These are phyloP conservation scores for Eucidaris tribuloides DNA, from an alignment of 35 echinoderm and acorn worm genomes.

Conservation along the genomic window DNA sequence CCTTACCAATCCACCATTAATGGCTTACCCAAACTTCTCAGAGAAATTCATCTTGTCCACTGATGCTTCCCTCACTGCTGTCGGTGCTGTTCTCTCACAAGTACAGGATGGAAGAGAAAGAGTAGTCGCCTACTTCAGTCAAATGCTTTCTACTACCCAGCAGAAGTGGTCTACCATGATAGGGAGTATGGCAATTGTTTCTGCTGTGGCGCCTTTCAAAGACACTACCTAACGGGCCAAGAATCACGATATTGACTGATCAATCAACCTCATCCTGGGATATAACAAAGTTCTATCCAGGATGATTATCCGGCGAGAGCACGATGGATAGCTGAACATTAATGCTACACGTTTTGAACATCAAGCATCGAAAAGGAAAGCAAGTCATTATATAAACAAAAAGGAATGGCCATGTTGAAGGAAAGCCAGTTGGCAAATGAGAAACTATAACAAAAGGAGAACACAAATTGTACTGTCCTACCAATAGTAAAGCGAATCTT, in stretches of 20 bases:
- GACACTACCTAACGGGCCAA: conserved; percentile 6
- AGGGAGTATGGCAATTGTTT: conserved; percentile 53
- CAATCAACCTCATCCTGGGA: conserved; percentile 1
- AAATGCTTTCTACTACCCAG: conserved; percentile 24
- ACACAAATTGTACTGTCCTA: too few species aligned
- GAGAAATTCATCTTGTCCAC: conserved; percentile 40
- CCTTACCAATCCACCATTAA: neutral
- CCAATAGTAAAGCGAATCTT: too few species aligned
- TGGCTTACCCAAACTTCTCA: conserved; percentile 39
- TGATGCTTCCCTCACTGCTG: conserved; percentile 43
- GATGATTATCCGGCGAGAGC: conserved; percentile 25
- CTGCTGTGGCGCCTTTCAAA: conserved; percentile 19
- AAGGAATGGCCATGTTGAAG: too few species aligned
- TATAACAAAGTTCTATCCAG: neutral
- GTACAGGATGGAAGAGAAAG: conserved; percentile 51
- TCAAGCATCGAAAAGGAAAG: conserved; percentile 24
- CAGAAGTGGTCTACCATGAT: conserved; percentile 34
- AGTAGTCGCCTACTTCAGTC: conserved; percentile 67
- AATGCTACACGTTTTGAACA: neutral
- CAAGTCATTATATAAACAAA: too few species aligned
- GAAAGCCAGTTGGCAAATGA: too few species aligned
- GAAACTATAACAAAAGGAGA: too few species aligned
- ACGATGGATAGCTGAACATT: conserved; percentile 21
- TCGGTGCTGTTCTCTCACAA: conserved; percentile 65
- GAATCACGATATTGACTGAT: conserved; percentile 34